phyloP scores from a whole-genome alignment of 2,888 invertebrate species.

The Chymomyza fuscimana region DNA sequence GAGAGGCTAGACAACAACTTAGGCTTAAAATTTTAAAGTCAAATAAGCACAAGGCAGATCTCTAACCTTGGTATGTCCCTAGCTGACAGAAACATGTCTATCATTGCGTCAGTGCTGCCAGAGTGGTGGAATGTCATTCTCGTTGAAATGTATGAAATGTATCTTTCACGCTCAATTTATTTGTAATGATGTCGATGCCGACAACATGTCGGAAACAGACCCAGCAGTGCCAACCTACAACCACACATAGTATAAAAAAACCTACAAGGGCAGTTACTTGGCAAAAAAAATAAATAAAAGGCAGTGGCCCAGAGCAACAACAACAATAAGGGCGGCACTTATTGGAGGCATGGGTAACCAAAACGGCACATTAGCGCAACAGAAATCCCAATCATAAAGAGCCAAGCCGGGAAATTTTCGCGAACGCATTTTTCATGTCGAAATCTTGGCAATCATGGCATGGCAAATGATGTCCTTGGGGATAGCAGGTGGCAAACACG shows the following conservation, averaged over 20 bases:
- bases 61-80: not conserved
- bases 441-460: conserved; percentile 59
- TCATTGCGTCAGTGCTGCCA: conserved; percentile 40
- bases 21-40: conserved; percentile 39
- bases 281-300: conserved; percentile 17
- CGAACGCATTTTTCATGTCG: conserved; percentile 73
- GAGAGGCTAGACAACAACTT: conserved; percentile 2
- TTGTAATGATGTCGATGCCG: conserved; percentile 72
- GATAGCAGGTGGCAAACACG: conserved; percentile 10
- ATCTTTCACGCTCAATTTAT: conserved; percentile 73
- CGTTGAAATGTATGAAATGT: conserved; percentile 47
- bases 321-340: not conserved
- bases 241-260: not conserved
- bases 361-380: conserved; percentile 67
- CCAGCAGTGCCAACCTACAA: conserved; percentile 5
- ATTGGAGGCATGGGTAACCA: not conserved
- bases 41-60: conserved; percentile 2
- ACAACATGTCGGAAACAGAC: conserved; percentile 51
- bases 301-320: conserved; percentile 1
- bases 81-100: conserved; percentile 39
- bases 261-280: conserved; percentile 29
- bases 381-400: conserved; percentile 69
- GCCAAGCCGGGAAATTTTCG: conserved; percentile 56
- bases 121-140: not conserved
- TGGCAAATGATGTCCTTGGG: conserved; percentile 63